A percentile compares a stretch with the other conserved stretches of the same genome.
phyloP scores from a whole-genome alignment of 2,797 vertebrate genomes.

The Acestrorhynchus altus region DNA sequence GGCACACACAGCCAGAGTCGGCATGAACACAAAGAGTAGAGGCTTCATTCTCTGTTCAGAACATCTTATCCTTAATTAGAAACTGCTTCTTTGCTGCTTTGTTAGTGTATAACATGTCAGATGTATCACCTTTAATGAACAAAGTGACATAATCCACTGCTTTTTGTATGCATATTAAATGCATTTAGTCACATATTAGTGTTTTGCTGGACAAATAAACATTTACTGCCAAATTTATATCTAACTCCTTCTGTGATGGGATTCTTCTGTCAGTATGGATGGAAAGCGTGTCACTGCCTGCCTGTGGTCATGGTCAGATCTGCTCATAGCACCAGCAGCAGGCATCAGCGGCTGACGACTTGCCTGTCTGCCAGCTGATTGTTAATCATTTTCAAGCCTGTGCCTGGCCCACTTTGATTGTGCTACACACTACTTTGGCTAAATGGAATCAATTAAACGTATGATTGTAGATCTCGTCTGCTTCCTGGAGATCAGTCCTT shows the following conservation, averaged over 20 bases:
- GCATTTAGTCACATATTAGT: too few relatives aligned
- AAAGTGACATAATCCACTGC: too few relatives aligned
- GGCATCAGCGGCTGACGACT: constrained; percentile 35
- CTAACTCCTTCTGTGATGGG: constrained; percentile 26
- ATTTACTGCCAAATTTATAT: too few relatives aligned
- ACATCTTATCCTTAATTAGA: too few relatives aligned
- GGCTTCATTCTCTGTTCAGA: too few relatives aligned
- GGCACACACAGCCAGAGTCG: too few relatives aligned
- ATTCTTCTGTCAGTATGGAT: constrained; percentile 50
- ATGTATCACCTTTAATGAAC: too few relatives aligned
- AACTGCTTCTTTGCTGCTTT: too few relatives aligned
- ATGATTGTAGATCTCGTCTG: constrained; percentile 67
- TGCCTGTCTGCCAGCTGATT: constrained; percentile 56
- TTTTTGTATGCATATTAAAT: too few relatives aligned
- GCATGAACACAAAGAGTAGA: too few relatives aligned
- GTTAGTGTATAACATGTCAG: too few relatives aligned
- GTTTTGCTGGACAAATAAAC: too few relatives aligned
- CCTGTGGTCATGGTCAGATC: constrained; percentile 36
- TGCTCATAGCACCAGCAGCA: constrained; percentile 32
- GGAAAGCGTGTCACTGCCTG: constrained; percentile 37
- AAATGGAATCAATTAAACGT: constrained; percentile 77
- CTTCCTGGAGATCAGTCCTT: constrained; percentile 71
- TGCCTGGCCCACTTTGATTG: constrained; percentile 66
- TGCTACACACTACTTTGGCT: constrained; percentile 66
- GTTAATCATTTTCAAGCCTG: constrained; percentile 67